Evolutionary conservation across 2,797 vertebrate genomes (phyloP).

Genomic region (Ctenopoma multispine): DNA sequence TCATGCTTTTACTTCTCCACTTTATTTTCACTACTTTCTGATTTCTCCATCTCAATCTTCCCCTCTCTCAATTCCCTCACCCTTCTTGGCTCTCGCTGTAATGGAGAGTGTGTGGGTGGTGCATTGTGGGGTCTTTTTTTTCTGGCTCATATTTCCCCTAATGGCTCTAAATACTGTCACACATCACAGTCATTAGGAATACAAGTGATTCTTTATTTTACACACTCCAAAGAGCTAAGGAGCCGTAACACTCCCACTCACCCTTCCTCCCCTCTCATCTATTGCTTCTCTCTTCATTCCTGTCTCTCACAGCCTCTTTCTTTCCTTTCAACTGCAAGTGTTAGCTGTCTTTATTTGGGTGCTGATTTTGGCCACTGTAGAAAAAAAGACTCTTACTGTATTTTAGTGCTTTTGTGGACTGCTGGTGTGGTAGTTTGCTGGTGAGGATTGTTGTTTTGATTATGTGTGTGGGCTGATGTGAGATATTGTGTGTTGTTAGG

Average conservation of each 20-base stretch:
- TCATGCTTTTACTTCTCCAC: constrained; percentile 31
- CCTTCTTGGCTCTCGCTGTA: constrained; percentile 17
- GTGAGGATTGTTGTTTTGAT: constrained; percentile 23
- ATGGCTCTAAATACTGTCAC: constrained; percentile 66
- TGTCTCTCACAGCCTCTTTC: not conserved
- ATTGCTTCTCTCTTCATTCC: constrained; percentile 15
- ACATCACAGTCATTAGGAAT: constrained; percentile 64
- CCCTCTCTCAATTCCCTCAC: not conserved
- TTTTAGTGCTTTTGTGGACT: constrained; percentile 27
- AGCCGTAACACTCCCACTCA: constrained; percentile 23
- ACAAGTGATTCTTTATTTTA: constrained; percentile 60
- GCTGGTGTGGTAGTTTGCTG: constrained; percentile 23
- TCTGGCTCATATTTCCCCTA: constrained; percentile 55
- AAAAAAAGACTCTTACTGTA: constrained; percentile 2
- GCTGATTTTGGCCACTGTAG: constrained; percentile 9
- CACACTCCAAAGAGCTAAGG: constrained; percentile 41
- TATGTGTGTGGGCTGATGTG: constrained; percentile 14
- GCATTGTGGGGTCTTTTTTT: constrained; percentile 46
- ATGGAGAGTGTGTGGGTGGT: constrained; percentile 57
- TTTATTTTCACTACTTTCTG: constrained; percentile 27
- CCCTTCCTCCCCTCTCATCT: constrained; percentile 15
- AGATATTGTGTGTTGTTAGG: constrained; percentile 8
- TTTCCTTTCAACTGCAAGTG: not conserved
- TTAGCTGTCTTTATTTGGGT: constrained; percentile 29
- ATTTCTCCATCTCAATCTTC: not conserved